Percentiles rank a stretch among this genome's conserved stretches.
Evolutionary conservation across 2,888 invertebrate genomes (phyloP).

Genomic region (Tuberolachnus salignus): DNA sequence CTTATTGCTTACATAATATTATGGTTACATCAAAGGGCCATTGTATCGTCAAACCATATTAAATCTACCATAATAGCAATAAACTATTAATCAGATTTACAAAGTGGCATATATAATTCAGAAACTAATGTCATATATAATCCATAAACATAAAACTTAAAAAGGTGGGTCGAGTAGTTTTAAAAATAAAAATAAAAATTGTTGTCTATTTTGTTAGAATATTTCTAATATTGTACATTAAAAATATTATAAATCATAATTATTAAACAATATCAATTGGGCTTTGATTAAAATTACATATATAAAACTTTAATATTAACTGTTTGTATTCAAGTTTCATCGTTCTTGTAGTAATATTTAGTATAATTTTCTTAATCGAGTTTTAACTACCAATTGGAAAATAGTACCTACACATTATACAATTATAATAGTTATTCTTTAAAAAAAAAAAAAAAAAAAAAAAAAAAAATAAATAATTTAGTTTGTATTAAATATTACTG

Average conservation of each 20-base stretch:
- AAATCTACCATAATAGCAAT: background rate
- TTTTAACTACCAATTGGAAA: too few species aligned
- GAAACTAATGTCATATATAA: background rate
- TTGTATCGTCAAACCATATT: background rate
- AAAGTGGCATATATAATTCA: background rate
- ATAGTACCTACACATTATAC: too few species aligned
- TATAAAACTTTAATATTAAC: background rate
- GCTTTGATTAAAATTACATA: constrained; percentile 3
- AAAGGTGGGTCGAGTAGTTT: too few species aligned
- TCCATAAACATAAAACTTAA: background rate
- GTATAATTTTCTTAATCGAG: too few species aligned
- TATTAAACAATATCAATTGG: too few species aligned
- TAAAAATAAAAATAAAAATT: too few species aligned
- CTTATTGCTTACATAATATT: constrained; percentile 5
- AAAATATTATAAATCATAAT: too few species aligned
- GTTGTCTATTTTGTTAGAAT: too few species aligned
- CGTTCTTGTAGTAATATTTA: too few species aligned
- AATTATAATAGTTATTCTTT: background rate
- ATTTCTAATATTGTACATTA: too few species aligned
- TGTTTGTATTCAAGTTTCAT: background rate
- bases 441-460: constrained; percentile 31
- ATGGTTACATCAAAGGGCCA: background rate
- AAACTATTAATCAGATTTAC: constrained; percentile 6
- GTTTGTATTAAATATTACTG: background rate
- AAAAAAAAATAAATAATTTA: background rate